Evolutionary conservation across 2,888 invertebrate species (phyloP).

Genomic region (Lydus trimaculatus): DNA sequence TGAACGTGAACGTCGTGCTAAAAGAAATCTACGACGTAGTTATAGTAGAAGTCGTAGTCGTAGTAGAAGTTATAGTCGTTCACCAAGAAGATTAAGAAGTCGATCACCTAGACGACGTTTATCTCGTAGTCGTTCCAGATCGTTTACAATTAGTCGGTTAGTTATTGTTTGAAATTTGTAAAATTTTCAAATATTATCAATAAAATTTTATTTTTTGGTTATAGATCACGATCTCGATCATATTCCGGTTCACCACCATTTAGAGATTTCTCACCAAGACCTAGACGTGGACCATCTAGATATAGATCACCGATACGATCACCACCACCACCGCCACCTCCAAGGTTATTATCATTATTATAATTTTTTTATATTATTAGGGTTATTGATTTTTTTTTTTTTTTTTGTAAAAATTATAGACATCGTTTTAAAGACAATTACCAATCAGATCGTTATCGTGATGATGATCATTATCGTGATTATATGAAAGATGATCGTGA

Average conservation of each 20-base stretch:
- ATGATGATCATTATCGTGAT: constrained; percentile 47
- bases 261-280: constrained; percentile 55
- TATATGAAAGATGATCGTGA: constrained; percentile 43
- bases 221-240: constrained; percentile 72
- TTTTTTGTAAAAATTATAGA: constrained; percentile 39
- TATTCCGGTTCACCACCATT: constrained; percentile 62
- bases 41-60: constrained; percentile 62
- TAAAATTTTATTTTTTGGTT: too few species aligned
- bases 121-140: constrained; percentile 57
- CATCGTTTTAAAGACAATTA: constrained; percentile 40
- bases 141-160: constrained; percentile 66
- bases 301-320: constrained; percentile 64
- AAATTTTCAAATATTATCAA: too few species aligned
- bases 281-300: constrained; percentile 58
- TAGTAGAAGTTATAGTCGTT: constrained; percentile 60
- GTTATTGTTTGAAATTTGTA: constrained; percentile 17
- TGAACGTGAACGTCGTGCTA: constrained; percentile 69
- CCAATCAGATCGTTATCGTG: constrained; percentile 37
- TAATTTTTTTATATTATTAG: constrained; percentile 6
- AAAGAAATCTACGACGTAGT: constrained; percentile 67
- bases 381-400: neutral
- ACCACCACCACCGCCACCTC: constrained; percentile 60
- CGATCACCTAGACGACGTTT: constrained; percentile 52
- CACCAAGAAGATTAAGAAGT: constrained; percentile 58
- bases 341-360: constrained; percentile 55